Base-by-base conservation (phyloP, 1,140 invertebrate species). In the Carposina sasakii region DNA sequence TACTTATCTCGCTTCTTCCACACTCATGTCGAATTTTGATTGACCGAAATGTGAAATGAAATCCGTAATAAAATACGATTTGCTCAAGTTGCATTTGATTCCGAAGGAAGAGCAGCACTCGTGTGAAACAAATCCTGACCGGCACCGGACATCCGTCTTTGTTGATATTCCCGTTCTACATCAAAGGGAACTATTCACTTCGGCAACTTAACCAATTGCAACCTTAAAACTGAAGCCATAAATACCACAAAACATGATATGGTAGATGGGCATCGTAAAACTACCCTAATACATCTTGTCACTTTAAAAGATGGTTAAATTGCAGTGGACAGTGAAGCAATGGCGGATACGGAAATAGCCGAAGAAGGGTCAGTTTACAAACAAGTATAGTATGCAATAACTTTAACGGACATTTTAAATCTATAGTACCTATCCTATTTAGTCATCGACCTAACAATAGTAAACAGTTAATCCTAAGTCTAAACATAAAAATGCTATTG, bases 131-230 rank as follows among this genome's bases (percentile, higher is more conserved):
- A 83, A 83, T 79, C 77, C 79, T 83, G 79, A 79, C 79, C 79
- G 79, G 77, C 71, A 81, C 76, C 79, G 79, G 79, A 83, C 79
- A 71, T 84, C 79, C 79, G 79, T 81, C 79, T 83, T 81, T 77
- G 76, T 78, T 71, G 71, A 83, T 81, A 79, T 81, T 83, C 76
- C 76, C 67, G 71, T 81, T 73, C 75, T 67, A 83, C 79, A 79
- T 83, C 79, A 83, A 83, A 83, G 74, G 72, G 71, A 77, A 49
- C 51, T 51, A 59, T 58, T 46, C 20, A 67, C 59, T 57, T n/a
- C 53, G 51, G 44, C 33, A 34, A 24, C 10, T 22, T 56, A 61
- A 67, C 52, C 60, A 59, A 77, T 57, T 70, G 72, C 62, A 63
- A 76, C 76, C 65, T 70, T 83, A 81, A 63, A 30, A 31, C 43